These are phyloP conservation scores for Chrysaora quinquecirrha DNA, from an alignment of 30 jellyfish, hydroid and myxozoan species.

Conservation along the genomic window DNA sequence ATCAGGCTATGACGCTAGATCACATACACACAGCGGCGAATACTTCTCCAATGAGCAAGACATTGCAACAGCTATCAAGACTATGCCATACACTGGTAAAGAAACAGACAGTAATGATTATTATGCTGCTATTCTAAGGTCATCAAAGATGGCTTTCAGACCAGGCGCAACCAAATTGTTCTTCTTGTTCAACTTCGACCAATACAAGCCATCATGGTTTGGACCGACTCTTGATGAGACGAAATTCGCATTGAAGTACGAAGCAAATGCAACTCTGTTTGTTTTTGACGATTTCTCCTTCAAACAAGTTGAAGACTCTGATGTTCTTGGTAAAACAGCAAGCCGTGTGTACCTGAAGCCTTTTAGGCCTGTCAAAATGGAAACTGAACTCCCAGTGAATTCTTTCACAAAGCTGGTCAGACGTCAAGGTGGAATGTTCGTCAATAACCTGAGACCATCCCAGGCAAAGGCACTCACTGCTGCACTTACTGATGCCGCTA, in stretches of 20 bases:
- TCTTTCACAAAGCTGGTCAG: slow-evolving; percentile 56
- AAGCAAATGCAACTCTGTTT: slow-evolving; percentile 90
- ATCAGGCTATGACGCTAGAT: slow-evolving; percentile 74
- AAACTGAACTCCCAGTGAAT: slow-evolving; percentile 50
- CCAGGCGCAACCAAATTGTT: slow-evolving; percentile 86
- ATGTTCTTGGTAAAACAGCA: slow-evolving; percentile 75
- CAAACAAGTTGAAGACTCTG: slow-evolving; percentile 49
- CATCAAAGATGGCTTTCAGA: slow-evolving; percentile 74
- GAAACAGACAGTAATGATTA: slow-evolving; percentile 79
- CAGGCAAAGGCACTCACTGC: slow-evolving; percentile 42
- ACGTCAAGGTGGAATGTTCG: slow-evolving; percentile 77
- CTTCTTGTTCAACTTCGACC: slow-evolving; percentile 74
- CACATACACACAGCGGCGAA: slow-evolving; percentile 76
- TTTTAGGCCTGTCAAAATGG: slow-evolving; percentile 22
- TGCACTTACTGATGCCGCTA: slow-evolving; percentile 60
- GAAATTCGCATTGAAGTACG: slow-evolving; percentile 69
- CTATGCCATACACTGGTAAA: slow-evolving; percentile 85
- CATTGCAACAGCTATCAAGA: slow-evolving; percentile 68
- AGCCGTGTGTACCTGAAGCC: slow-evolving; percentile 63
- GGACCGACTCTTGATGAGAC: slow-evolving; percentile 89
- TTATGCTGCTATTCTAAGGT: slow-evolving; percentile 74
- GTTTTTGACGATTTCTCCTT: slow-evolving; percentile 82
- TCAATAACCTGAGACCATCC: slow-evolving; percentile 45
- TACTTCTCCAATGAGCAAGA: slow-evolving; percentile 57
- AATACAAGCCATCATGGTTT: slow-evolving; percentile 47